Conservation (phyloP, 35 echinoderm and acorn worm species). For the Apostichopus parvimensis region DNA sequence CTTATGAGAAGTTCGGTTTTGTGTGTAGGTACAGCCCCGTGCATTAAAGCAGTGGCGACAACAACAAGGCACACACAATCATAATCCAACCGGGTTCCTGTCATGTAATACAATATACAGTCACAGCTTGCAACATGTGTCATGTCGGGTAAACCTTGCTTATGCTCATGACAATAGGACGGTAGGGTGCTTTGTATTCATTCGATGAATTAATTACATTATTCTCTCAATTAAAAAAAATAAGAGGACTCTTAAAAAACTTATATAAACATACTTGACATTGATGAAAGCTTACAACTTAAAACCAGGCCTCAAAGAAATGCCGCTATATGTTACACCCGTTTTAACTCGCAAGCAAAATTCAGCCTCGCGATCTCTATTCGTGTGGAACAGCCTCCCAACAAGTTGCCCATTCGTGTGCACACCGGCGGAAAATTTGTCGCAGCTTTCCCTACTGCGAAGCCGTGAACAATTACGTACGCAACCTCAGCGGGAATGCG, state of each 20-base stretch:
- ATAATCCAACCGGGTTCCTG: neutral
- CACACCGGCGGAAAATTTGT: constrained; percentile 23
- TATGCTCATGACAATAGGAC: constrained; percentile 38
- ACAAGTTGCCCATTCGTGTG: constrained; percentile 35
- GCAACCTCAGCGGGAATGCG: constrained; percentile 37
- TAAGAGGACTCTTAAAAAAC: neutral
- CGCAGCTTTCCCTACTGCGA: constrained; percentile 25
- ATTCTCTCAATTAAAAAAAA: constrained; percentile 17
- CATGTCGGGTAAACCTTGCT: constrained; percentile 16
- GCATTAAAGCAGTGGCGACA: neutral
- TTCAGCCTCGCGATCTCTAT: constrained; percentile 14
- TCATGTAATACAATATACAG: neutral
- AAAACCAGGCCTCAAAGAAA: constrained; percentile 14
- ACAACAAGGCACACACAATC: neutral
- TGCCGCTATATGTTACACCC: constrained; percentile 17
- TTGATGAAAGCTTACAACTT: neutral
- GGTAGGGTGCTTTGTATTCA: neutral
- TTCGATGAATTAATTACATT: constrained; percentile 32
- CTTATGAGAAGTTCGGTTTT: neutral
- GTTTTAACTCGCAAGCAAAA: neutral
- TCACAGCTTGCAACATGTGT: neutral
- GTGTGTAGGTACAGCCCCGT: neutral
- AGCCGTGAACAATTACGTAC: constrained; percentile 48
- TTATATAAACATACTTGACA: constrained; percentile 46
- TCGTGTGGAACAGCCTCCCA: constrained; percentile 27